Conservation (phyloP, 2,113 vertebrate genomes). For the Corythornis vintsioides region DNA sequence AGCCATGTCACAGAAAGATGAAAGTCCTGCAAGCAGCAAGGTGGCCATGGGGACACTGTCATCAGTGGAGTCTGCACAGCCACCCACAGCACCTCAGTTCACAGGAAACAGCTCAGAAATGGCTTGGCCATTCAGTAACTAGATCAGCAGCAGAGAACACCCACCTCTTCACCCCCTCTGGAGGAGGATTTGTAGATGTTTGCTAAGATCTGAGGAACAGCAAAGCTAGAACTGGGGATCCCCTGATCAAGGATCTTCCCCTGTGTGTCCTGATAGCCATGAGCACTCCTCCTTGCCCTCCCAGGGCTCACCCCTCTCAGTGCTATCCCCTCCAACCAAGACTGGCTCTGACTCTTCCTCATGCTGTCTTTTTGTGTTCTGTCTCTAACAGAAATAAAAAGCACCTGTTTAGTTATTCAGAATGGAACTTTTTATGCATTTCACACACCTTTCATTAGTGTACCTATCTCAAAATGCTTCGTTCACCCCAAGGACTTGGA, state of each 20-base stretch:
- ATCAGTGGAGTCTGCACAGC: not conserved
- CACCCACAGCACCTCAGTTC: not conserved
- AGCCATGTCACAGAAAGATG: not conserved
- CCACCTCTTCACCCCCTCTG: too few species aligned
- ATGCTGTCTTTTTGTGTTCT: not conserved
- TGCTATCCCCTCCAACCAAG: not conserved
- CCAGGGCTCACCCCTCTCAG: not conserved
- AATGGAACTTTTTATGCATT: not conserved
- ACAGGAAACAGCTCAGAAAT: not conserved
- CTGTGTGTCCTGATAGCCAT: rapidly evolving
- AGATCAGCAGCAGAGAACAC: too few species aligned
- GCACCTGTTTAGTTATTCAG: not conserved
- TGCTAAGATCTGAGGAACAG: too few species aligned
- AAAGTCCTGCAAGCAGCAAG: not conserved
- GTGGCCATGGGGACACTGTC: rapidly evolving
- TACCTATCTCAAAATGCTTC: not conserved
- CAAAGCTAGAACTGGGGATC: too few species aligned
- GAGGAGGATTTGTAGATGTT: too few species aligned
- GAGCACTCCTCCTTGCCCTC: not conserved
- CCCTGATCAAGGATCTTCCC: too few species aligned
- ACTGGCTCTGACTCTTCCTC: not conserved
- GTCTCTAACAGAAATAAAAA: not conserved
- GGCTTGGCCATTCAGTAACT: too few species aligned
- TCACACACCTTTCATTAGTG: not conserved
- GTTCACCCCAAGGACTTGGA: not conserved